Base-by-base conservation (phyloP, 1,140 invertebrate genomes). In the Drosophila orena region DNA sequence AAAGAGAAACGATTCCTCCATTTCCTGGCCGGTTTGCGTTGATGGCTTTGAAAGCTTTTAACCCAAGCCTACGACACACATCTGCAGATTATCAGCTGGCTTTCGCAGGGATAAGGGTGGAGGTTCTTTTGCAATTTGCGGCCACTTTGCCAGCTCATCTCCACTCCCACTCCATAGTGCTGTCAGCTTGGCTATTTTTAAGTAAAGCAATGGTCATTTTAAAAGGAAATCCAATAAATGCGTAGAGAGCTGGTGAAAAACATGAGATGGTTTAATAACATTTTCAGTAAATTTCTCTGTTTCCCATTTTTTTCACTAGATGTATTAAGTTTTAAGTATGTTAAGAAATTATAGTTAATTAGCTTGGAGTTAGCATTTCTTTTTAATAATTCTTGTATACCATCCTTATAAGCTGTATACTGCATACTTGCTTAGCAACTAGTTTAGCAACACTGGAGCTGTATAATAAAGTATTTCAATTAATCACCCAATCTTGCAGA, bases 11-110 rank as follows among this genome's bases (percentile, higher is more conserved):
- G 68, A 71, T 71, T 71, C 52, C 79, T 83, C 79, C 84, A 88
- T 88, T 88, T 88, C 83, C 83, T 89, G 84, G 70, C 62, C 79
- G 57, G 43, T 75, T 72, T 72, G 55, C 81, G 66, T 81, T 85
- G 84, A 85, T 85, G 81, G 81, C 72, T 74, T 71, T 74, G 66
- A 88, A 88, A 89, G 83, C 83, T 88, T 88, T 88, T 86, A 86
- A 73, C 50, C 64, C 58, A 76, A 68, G 81, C 83, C 66, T 76
- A 66, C 73, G 62, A 76, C 61, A 58, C 73, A 68, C 73, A 88
- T 71, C 54, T 64, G 69, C 40, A 65, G 73, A 79, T 83, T 79
- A 86, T 76, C 79, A 88, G 79, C 74, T 88, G 77, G 78, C 65
- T 53, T 55, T 50, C 47, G 30, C 47, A 58, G 47, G 61, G 61